Evolutionary conservation across 2,888 invertebrate species (phyloP).

Genomic region (Ernsta delagoae): DNA sequence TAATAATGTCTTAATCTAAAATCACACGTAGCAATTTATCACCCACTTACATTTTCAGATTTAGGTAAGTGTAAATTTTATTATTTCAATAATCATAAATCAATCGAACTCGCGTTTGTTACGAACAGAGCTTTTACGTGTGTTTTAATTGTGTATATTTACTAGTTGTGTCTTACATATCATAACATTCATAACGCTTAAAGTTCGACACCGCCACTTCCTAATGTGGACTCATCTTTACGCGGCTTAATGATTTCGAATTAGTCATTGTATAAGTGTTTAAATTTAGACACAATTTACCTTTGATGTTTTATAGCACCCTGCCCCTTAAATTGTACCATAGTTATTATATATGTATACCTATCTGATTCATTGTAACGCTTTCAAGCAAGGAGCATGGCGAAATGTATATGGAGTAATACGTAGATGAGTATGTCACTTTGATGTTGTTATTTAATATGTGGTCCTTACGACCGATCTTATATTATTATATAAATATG

Average conservation of each 20-base stretch:
- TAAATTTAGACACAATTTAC: conserved; percentile 47
- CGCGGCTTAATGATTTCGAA: conserved; percentile 34
- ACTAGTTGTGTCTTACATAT: conserved; percentile 59
- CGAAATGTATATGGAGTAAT: conserved; percentile 38
- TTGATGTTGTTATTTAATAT: too few relatives aligned
- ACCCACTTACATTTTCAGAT: too few relatives aligned
- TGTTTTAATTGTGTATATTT: conserved; percentile 10
- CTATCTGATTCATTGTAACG: conserved; percentile 15
- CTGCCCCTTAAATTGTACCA: conserved; percentile 55
- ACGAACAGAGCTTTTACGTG: conserved; percentile 14
- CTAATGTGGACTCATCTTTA: conserved; percentile 14
- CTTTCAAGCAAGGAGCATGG: conserved; percentile 34
- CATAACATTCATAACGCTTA: conserved; percentile 57
- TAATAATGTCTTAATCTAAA: not conserved
- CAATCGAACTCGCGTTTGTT: conserved; percentile 1
- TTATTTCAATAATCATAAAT: too few relatives aligned
- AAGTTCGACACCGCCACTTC: conserved; percentile 33
- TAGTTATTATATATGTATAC: conserved; percentile 25
- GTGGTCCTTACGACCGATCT: too few relatives aligned
- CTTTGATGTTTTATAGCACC: conserved; percentile 65
- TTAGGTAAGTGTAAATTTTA: too few relatives aligned
- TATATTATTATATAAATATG: too few relatives aligned
- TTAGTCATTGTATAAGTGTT: conserved; percentile 39
- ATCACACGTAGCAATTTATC: not conserved
- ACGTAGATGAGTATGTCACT: conserved; percentile 21